Conservation (phyloP, 2,888 invertebrate genomes). For the Scaptomyza polygonia region DNA sequence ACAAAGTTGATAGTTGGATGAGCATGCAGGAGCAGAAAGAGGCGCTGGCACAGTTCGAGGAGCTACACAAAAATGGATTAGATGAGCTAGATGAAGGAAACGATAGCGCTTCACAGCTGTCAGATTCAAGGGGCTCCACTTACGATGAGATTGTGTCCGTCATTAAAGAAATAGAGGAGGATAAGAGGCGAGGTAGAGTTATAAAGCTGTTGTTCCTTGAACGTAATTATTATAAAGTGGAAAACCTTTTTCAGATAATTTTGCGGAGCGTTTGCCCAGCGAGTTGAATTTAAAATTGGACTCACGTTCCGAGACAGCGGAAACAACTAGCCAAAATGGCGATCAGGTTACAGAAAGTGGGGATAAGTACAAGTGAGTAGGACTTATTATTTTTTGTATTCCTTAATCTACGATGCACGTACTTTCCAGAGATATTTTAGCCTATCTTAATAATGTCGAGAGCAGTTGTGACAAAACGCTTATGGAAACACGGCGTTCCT, state of each 20-base stretch:
- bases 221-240: no score
- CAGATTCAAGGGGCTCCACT: conserved; percentile 82
- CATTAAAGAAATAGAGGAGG: conserved; percentile 84
- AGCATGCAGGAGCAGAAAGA: conserved; percentile 80
- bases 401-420: background rate
- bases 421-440: conserved; percentile 82
- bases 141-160: conserved; percentile 84
- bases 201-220: no score
- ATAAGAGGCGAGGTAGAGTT: conserved; percentile 80
- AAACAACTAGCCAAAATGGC: conserved; percentile 63
- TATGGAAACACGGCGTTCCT: conserved; percentile 82
- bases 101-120: conserved; percentile 72
- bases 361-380: conserved; percentile 79
- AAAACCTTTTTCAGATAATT: conserved; percentile 68
- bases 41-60: conserved; percentile 43
- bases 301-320: conserved; percentile 66
- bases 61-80: conserved; percentile 58
- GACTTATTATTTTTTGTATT: background rate
- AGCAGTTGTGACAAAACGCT: conserved; percentile 84
- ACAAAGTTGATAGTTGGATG: conserved; percentile 85
- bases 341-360: conserved; percentile 56
- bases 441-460: conserved; percentile 84
- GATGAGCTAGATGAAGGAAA: conserved; percentile 68
- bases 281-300: conserved; percentile 79
- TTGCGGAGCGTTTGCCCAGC: conserved; percentile 72